Conservation (phyloP, 2,797 vertebrate species). For the Benthosema pterotum region DNA sequence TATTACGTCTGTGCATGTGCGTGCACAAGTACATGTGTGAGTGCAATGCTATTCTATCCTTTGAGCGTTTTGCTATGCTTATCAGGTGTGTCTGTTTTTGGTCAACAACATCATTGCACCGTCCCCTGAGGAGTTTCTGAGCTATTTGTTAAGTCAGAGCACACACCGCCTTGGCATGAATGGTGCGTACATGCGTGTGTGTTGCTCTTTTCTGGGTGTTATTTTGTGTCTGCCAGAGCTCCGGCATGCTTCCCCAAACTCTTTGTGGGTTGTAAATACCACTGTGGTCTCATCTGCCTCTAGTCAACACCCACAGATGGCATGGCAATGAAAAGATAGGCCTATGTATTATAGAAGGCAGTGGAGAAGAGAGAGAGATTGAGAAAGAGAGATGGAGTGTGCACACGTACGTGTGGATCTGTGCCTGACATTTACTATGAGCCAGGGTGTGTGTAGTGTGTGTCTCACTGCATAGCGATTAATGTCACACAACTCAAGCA, state of each 20-base stretch:
- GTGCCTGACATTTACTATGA: not conserved
- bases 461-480: no score
- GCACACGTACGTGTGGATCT: constrained; percentile 11
- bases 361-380: no score
- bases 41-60: no score
- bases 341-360: not conserved
- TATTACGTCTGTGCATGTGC: not conserved
- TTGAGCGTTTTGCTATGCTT: no score
- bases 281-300: constrained; percentile 57
- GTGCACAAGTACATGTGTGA: no score
- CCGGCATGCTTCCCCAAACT: constrained; percentile 9
- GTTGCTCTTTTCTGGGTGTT: not conserved
- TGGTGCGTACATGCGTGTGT: constrained; percentile 20
- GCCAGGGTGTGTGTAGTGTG: no score
- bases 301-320: constrained; percentile 47
- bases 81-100: no score
- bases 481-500: no score
- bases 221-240: constrained; percentile 35
- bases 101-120: no score
- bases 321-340: constrained; percentile 6
- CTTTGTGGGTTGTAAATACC: constrained; percentile 32
- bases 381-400: no score
- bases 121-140: no score
- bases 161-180: not conserved
- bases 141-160: no score